Percentiles rank a stretch among this genome's conserved stretches.
phyloP scores from a whole-genome alignment of 2,888 invertebrate species.

The Aphidoletes aphidimyza region DNA sequence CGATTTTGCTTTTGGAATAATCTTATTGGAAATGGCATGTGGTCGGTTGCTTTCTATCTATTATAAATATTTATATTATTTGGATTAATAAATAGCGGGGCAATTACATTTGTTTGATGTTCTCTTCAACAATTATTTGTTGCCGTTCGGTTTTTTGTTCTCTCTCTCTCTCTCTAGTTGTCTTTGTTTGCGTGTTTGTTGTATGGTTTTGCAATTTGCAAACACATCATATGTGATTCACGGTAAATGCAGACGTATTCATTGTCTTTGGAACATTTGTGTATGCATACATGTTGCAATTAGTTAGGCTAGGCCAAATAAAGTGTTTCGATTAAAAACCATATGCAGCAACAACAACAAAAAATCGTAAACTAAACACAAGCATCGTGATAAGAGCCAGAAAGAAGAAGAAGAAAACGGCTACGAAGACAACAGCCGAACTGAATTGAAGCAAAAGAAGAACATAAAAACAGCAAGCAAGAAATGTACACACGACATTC shows the following conservation, averaged over 20 bases:
- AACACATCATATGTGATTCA: not conserved
- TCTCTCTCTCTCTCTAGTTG: not conserved
- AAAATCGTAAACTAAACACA: not conserved
- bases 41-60: not conserved
- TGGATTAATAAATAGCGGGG: not conserved
- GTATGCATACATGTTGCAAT: not conserved
- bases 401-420: not conserved
- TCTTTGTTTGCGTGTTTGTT: too few species aligned
- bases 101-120: not conserved
- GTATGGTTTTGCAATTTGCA: too few species aligned
- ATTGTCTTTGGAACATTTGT: not conserved
- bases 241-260: not conserved
- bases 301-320: not conserved
- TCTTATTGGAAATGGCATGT: not conserved
- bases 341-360: not conserved
- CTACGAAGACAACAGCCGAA: not conserved
- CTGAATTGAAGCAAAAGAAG: not conserved
- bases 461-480: not conserved
- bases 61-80: not conserved
- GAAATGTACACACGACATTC: not conserved
- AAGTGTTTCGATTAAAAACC: not conserved
- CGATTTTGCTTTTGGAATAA: not conserved
- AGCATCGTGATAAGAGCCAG: conserved; percentile 6
- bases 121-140: too few species aligned
- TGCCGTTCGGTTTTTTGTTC: not conserved